Base-by-base conservation (phyloP, 2,888 invertebrate species). In the Caenorhabditis afra region DNA sequence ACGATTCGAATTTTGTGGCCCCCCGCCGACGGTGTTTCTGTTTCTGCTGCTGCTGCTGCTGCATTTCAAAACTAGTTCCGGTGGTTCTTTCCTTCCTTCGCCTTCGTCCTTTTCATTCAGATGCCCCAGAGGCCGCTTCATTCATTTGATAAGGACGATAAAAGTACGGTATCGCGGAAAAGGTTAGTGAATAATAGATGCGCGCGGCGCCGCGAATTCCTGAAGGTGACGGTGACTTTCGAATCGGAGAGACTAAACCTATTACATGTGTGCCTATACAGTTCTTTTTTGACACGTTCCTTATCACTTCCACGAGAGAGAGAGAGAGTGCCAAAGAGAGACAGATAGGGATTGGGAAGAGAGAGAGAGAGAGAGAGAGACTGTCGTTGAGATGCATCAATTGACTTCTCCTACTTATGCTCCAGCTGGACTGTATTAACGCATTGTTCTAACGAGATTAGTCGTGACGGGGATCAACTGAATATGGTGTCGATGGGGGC, bases 381-480 rank as follows among this genome's bases (percentile, higher is more conserved):
- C n/a, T 29, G 29, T 11, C 7, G 12, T 2, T 2, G 37, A 2
- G 8, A 44, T 53, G 14, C 23, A 41, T 4, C 37, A 45, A 23
- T 44, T 39, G 61, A 45, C 47, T 39, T 52, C 59, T 23, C 37
- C 49, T 55, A 53, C 39, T 44, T 37, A 70, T 61, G 37, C 70
- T 61, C 61, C 70, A 70, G 70, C 70, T 70, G 70, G 47, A 70
- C 70, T 45, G 55, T 70, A 70, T 70, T 70, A 70, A 12, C 23
- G 55, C 55, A 59, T 70, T 70, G 70, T 70, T 62, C 62, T 62
- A 53, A 61, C 22, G 45, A 61, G 61, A 70, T 61, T 61, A 70
- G 29, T 29, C 29, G 29, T 5, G 29, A 29, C 3, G 7, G 29
- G 7, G 29, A 29, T n/a, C n/a, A n/a, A n/a, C n/a, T 22, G n/a